Evolutionary conservation across 2,888 invertebrate genomes (phyloP).

Genomic region (Lochmaea capreae): DNA sequence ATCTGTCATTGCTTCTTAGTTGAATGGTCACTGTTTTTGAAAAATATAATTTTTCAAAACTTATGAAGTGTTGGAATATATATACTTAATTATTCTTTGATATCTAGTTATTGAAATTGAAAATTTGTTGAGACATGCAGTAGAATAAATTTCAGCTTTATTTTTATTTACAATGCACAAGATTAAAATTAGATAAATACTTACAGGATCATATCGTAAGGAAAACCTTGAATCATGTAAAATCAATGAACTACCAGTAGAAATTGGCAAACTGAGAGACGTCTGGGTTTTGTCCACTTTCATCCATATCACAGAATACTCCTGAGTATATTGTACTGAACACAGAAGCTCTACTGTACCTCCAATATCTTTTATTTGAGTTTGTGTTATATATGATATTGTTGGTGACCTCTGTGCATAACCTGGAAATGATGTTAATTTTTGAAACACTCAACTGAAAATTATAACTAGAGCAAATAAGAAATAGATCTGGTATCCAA

Average conservation of each 20-base stretch:
- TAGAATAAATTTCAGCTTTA: background rate
- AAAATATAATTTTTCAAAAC: too few relatives aligned
- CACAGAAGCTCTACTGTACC: slow-evolving; percentile 89
- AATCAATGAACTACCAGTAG: slow-evolving; percentile 85
- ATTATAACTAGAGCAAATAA: background rate
- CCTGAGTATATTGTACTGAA: slow-evolving; percentile 88
- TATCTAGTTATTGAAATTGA: too few relatives aligned
- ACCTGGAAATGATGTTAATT: slow-evolving; percentile 61
- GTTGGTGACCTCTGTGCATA: slow-evolving; percentile 83
- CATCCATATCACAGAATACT: slow-evolving; percentile 87
- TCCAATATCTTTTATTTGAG: slow-evolving; percentile 92
- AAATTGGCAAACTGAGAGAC: slow-evolving; percentile 82
- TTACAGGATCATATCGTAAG: slow-evolving; percentile 76
- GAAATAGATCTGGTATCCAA: too few relatives aligned
- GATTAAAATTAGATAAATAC: slow-evolving; percentile 27
- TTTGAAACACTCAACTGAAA: background rate
- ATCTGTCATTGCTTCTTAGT: too few relatives aligned
- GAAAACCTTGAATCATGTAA: slow-evolving; percentile 88
- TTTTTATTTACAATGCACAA: background rate
- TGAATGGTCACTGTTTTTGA: too few relatives aligned
- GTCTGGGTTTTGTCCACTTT: slow-evolving; percentile 75
- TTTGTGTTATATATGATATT: slow-evolving; percentile 91
- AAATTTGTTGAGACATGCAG: too few relatives aligned
- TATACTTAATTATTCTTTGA: too few relatives aligned
- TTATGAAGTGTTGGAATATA: too few relatives aligned